These are phyloP conservation scores for Microplitis deprimator DNA, from an alignment of 2,888 invertebrate species.

Conservation along the genomic window DNA sequence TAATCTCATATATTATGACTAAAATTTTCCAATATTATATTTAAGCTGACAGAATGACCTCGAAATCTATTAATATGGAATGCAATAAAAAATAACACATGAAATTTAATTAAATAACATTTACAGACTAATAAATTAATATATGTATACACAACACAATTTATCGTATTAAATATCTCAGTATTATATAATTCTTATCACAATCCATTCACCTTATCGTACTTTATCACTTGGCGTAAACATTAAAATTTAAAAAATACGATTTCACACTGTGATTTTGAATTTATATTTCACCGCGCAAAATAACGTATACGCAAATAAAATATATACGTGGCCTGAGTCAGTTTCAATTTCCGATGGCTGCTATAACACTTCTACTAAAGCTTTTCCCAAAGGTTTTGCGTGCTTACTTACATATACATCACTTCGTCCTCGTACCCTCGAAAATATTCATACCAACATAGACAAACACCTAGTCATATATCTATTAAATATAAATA, in stretches of 20 bases:
- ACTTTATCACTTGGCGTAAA: neutral
- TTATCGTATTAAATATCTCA: neutral
- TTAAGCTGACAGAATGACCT: neutral
- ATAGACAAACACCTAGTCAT: neutral
- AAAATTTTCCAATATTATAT: too few relatives aligned
- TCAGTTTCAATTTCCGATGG: conserved; percentile 57
- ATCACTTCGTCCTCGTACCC: neutral
- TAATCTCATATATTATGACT: too few relatives aligned
- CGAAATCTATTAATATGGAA: neutral
- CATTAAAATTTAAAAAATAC: conserved; percentile 17
- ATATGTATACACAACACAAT: neutral
- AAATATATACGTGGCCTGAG: conserved; percentile 49
- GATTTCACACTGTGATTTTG: conserved; percentile 16
- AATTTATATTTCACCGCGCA: conserved; percentile 30
- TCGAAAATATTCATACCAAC: neutral
- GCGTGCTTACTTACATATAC: conserved; percentile 29
- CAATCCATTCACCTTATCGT: neutral
- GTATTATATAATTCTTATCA: neutral
- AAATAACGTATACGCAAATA: conserved; percentile 47
- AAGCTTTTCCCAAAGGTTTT: conserved; percentile 41
- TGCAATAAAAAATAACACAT: neutral
- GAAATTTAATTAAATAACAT: neutral
- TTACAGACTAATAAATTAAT: neutral
- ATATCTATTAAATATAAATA: neutral
- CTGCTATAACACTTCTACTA: conserved; percentile 40